Evolutionary conservation across 1,140 invertebrate species (phyloP).

Genomic region (Hormaphis cornu): DNA sequence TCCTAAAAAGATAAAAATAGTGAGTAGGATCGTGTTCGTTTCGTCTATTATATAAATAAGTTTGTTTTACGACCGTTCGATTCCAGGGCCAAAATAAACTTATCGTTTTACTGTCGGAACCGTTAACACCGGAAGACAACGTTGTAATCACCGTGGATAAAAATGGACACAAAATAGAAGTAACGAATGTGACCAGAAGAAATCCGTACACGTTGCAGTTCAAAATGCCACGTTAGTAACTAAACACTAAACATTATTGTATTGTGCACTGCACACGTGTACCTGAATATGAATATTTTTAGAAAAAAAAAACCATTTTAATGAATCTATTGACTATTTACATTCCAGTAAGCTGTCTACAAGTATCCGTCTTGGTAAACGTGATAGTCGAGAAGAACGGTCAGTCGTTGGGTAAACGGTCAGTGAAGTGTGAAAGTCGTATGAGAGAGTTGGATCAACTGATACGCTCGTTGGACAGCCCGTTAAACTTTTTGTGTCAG

Average conservation of each 20-base stretch:
- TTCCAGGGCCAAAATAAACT: conserved; percentile 68
- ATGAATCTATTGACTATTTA: conserved; percentile 28
- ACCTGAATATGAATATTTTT: neutral
- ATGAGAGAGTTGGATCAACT: conserved; percentile 71
- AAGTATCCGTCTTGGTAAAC: conserved; percentile 70
- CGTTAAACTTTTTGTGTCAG: conserved; percentile 77
- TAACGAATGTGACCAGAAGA: conserved; percentile 60
- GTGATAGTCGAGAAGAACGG: conserved; percentile 69
- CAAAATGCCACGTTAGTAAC: conserved; percentile 53
- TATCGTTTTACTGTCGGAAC: conserved; percentile 66
- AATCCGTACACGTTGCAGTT: conserved; percentile 75
- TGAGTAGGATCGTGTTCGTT: conserved; percentile 43
- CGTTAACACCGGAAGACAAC: conserved; percentile 60
- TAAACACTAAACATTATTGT: neutral
- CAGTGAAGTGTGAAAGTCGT: conserved; percentile 75
- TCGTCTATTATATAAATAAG: neutral
- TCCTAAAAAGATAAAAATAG: conserved; percentile 70
- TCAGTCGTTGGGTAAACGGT: conserved; percentile 60
- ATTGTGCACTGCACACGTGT: neutral
- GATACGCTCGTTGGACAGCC: conserved; percentile 63
- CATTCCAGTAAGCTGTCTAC: conserved; percentile 63
- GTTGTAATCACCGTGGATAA: conserved; percentile 66
- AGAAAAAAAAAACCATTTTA: neutral
- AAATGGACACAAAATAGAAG: conserved; percentile 64
- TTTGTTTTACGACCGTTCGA: neutral